phyloP scores from a whole-genome alignment of 2,113 vertebrate species.

The Athene cunicularia region DNA sequence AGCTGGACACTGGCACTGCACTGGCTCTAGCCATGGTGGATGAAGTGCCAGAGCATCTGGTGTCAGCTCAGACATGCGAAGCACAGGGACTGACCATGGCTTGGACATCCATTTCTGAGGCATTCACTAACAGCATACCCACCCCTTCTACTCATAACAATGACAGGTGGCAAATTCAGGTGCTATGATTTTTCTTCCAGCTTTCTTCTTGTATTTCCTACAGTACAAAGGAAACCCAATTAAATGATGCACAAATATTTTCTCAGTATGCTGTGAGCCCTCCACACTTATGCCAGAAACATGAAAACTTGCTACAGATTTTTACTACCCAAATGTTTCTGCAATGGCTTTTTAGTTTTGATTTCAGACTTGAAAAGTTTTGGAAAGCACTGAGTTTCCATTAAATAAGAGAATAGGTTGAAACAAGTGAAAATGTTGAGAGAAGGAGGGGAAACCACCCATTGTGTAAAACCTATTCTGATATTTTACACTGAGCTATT shows the following conservation, averaged over 20 bases:
- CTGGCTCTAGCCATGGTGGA: background rate
- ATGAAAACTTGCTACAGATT: background rate
- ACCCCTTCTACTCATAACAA: background rate
- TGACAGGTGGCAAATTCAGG: background rate
- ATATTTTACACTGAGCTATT: conserved; percentile 43
- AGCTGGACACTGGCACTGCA: background rate
- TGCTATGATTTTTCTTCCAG: background rate
- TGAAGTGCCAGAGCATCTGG: background rate
- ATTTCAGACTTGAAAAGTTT: background rate
- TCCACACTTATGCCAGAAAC: background rate
- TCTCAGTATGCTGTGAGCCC: background rate
- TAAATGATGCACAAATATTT: background rate
- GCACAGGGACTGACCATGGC: fast-evolving
- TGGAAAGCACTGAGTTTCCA: background rate
- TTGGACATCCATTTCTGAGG: background rate
- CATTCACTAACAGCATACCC: background rate
- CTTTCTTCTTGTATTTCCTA: background rate
- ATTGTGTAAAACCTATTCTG: background rate
- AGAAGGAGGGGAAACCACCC: background rate
- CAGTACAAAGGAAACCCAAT: background rate
- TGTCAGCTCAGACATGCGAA: background rate
- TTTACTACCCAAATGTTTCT: background rate
- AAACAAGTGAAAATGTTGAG: background rate
- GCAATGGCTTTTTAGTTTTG: background rate
- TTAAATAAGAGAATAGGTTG: background rate